Base-by-base conservation (phyloP, 2,888 invertebrate genomes). In the Aphelenchoides bicaudatus region DNA sequence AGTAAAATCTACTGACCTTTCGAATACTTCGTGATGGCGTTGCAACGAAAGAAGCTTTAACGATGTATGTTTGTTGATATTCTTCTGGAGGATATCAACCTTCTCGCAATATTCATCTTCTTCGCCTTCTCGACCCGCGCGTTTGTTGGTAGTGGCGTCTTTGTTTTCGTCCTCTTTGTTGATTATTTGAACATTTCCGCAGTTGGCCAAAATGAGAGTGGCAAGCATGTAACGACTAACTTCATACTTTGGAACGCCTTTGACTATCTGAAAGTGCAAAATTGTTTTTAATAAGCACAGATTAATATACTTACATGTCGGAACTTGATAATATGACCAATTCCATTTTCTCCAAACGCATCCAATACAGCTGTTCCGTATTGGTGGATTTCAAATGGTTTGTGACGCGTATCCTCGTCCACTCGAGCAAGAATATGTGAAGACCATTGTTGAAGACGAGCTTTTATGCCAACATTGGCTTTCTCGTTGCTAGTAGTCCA, bases 191-290 rank as follows among this genome's bases (percentile, higher is more conserved):
- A 62, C 39, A 43, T 67, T 62, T 13, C 51, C 43, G 30, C 46
- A 47, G 28, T 62, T 62, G 13, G 62, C 61, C 51, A 62, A 28
- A n/a, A 62, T 60, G 3, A 62, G 62, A 6, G 61, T 23, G 29
- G 63, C 59, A 28, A 62, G 61, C n/a, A 62, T 31, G 49, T 63
- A 62, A n/a, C 62, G 61, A 25, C 52, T 46, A 21, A 30, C 29
- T 19, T 62, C 66, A 43, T 66, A 67, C 23, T 60, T 39, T 5
- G 28, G 16, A 3, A 55, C 39, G n/a, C 48, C 25, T 34, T 56
- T 29, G 16, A 19, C 19, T 6, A 43, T 43, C 46, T 43, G 23
- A 43, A 43, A 43, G 8, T 16, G 16, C 13, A 34, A n/a, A n/a
- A n/a, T n/a, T n/a, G n/a, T 13, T 34, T 16, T 13, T 13, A 13